phyloP scores from a whole-genome alignment of 2,888 invertebrate species.

The Flabesymbios commensalis region DNA sequence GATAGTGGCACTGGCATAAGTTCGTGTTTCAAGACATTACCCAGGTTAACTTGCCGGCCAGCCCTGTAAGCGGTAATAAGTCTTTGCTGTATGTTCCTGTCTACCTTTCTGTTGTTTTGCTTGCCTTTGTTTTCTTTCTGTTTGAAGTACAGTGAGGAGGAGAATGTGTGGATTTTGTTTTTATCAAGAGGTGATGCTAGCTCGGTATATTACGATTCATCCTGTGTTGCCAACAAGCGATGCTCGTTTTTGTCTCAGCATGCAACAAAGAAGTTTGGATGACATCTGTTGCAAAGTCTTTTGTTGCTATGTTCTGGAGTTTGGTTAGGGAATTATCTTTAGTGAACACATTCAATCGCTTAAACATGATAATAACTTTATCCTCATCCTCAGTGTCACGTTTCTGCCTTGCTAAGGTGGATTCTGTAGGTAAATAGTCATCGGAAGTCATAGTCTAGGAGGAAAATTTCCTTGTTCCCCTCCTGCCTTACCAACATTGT shows the following conservation, averaged over 20 bases:
- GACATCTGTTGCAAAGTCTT: neutral
- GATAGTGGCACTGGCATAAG: neutral
- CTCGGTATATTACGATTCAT: no score
- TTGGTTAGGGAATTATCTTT: neutral
- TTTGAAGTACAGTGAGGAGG: neutral
- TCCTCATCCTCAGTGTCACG: neutral
- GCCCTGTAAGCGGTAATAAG: neutral
- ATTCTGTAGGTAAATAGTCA: neutral
- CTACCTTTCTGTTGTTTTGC: neutral
- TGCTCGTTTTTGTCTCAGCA: no score
- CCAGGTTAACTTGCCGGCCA: neutral
- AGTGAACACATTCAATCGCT: neutral
- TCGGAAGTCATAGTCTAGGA: no score
- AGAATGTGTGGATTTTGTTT: neutral
- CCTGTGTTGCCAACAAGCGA: no score
- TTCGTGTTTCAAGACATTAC: neutral
- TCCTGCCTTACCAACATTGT: slow-evolving; percentile 15
- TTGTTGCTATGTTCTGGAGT: neutral
- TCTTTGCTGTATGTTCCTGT: slow-evolving; percentile 1
- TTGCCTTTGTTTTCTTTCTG: neutral
- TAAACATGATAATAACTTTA: neutral
- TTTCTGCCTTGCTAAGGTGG: neutral
- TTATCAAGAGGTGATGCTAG: neutral
- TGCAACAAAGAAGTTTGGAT: neutral
- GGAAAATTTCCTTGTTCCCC: no score